Base-by-base conservation (phyloP, 2,888 invertebrate genomes). In the Polydrusus tereticollis region DNA sequence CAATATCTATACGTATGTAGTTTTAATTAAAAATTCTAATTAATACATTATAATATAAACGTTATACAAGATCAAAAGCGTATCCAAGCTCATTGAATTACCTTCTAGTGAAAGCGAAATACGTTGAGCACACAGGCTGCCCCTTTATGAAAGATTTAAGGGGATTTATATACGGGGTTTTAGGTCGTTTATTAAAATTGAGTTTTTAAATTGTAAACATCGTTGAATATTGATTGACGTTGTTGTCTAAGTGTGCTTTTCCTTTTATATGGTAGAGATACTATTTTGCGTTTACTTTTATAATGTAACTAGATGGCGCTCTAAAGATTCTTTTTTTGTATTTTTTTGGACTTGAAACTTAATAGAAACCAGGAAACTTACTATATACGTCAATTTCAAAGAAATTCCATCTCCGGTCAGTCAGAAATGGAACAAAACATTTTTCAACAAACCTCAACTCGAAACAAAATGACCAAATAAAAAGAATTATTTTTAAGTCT, bases 161-260 rank as follows among this genome's bases (percentile, higher is more conserved):
- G 67, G 67, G 67, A 67, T 67, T 47, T 45, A 20, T 47, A 29
- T 16, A 47, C 29, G 68, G 41, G 59, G 38, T 55, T 52, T 59
- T 59, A 69, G 62, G 62, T 62, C 68, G 68, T 69, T 69, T 72
- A 72, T 72, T 72, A 78, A 79, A 80, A 80, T 80, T 75, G 77
- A 79, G 77, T 80, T 81, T 78, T 78, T 75, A 79, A 80, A 79
- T 80, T 79, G 79, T 80, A 80, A 81, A 82, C 81, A 80, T 77
- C 77, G 78, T 78, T 52, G 68, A 41, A 62, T 29, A 41, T 50
- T 64, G 63, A 64, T 52, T 64, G 50, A 64, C 33, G 52, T 52
- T 64, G 52, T 52, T 64, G 50, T 23, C 29, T 29, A 45, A 45
- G 59, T 26, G 23, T 50, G 50, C 4, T 23, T 10, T 29, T 52